Evolutionary conservation across 1,140 invertebrate genomes (phyloP).

Genomic region (Drosophila cardini): DNA sequence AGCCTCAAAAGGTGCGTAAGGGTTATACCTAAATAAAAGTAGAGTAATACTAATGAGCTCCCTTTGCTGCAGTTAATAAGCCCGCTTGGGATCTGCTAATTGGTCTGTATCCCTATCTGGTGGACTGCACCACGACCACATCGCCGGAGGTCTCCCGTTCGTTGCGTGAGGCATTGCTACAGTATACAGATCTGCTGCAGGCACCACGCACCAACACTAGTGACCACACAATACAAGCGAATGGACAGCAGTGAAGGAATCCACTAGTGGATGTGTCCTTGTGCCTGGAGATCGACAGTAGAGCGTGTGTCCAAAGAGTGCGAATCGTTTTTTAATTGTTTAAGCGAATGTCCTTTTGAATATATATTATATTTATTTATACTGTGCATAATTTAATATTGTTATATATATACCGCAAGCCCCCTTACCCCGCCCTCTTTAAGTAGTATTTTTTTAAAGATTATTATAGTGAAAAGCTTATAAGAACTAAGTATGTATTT

Average conservation of each 20-base stretch:
- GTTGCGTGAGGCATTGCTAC: constrained; percentile 93
- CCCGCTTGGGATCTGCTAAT: constrained; percentile 97
- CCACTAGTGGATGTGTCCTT: neutral
- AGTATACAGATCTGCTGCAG: constrained; percentile 94
- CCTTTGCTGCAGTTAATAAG: constrained; percentile 88
- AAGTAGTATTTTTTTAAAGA: constrained; percentile 68
- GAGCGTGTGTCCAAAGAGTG: neutral
- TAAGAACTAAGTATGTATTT: constrained; percentile 31
- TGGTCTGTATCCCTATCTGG: constrained; percentile 94
- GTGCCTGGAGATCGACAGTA: constrained; percentile 10
- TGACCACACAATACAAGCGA: constrained; percentile 73
- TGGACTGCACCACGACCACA: constrained; percentile 93
- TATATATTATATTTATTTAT: constrained; percentile 50
- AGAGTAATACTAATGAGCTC: neutral
- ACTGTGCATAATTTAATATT: constrained; percentile 64
- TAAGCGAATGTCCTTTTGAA: constrained; percentile 66
- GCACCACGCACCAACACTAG: constrained; percentile 86
- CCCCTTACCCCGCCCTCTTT: neutral
- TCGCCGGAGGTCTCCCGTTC: constrained; percentile 92
- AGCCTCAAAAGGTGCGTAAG: constrained; percentile 89
- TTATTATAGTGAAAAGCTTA: constrained; percentile 61
- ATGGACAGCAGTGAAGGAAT: constrained; percentile 76
- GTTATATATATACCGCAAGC: constrained; percentile 21
- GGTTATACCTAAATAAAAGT: neutral
- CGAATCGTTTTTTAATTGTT: constrained; percentile 62